Conservation (phyloP, 2,797 vertebrate species). For the Eutrigla gurnardus region DNA sequence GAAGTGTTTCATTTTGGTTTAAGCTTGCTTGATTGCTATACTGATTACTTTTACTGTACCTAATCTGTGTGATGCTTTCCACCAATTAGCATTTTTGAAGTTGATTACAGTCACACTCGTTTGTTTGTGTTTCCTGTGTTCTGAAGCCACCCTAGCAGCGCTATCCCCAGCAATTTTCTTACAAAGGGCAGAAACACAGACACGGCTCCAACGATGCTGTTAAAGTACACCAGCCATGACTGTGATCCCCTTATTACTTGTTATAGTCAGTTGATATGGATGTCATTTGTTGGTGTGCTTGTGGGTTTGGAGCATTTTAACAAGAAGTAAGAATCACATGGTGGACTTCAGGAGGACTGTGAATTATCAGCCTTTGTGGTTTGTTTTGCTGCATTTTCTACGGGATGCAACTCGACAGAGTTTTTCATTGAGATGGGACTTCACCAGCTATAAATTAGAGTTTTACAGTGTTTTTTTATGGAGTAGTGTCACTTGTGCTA, state of each 20-base stretch:
- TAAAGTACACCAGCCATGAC: constrained; percentile 18
- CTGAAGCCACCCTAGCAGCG: constrained; percentile 1
- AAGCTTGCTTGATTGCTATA: constrained; percentile 52
- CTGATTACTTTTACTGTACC: constrained; percentile 59
- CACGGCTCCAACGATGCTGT: constrained; percentile 5
- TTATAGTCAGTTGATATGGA: constrained; percentile 2
- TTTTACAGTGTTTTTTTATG: constrained; percentile 3
- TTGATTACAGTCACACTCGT: constrained; percentile 52
- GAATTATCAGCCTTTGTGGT: background rate
- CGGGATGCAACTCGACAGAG: background rate
- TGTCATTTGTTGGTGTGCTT: constrained; percentile 10
- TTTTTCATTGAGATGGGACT: constrained; percentile 3
- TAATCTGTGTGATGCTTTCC: constrained; percentile 28
- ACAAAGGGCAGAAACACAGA: constrained; percentile 22
- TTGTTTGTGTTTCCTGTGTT: constrained; percentile 38
- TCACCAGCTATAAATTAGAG: background rate
- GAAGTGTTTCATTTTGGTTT: constrained; percentile 43
- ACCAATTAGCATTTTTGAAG: constrained; percentile 43
- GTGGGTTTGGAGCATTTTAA: background rate
- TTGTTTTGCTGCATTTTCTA: constrained; percentile 6
- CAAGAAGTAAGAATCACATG: background rate
- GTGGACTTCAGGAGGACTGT: background rate
- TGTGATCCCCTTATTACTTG: constrained; percentile 4
- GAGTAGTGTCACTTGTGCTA: background rate
- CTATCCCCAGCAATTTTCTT: constrained; percentile 29